Percentiles rank a stretch among this genome's conserved stretches.
These are phyloP conservation scores for Ophioninae sp. DNA, from an alignment of 2,888 invertebrate genomes.

Conservation along the genomic window DNA sequence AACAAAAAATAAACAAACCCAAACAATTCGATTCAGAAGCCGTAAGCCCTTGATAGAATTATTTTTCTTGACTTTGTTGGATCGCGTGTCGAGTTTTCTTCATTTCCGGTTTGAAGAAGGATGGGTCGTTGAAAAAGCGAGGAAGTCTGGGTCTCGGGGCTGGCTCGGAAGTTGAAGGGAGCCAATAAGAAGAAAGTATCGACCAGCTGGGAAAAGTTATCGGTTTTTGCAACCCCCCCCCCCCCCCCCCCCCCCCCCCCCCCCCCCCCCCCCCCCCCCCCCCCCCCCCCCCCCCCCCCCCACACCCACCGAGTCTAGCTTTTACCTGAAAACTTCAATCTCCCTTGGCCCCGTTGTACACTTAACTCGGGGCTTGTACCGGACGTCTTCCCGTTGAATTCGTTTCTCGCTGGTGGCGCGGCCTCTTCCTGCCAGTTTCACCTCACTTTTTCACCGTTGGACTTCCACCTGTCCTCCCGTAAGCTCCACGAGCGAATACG, in stretches of 20 bases:
- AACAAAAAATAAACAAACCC: too few species aligned
- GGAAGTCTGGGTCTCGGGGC: neutral
- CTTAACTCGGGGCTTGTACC: constrained; percentile 28
- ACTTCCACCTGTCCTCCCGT: constrained; percentile 12
- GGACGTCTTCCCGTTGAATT: constrained; percentile 37
- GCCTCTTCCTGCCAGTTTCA: constrained; percentile 21
- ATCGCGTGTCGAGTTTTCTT: neutral
- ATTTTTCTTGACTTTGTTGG: neutral
- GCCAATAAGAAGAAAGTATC: constrained; percentile 51
- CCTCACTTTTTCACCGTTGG: neutral
- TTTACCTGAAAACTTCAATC: constrained; percentile 7
- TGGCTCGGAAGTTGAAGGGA: neutral
- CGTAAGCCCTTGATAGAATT: too few species aligned
- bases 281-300: neutral
- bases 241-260: too few species aligned
- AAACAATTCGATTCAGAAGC: too few species aligned
- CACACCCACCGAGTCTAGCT: neutral
- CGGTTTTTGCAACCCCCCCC: constrained; percentile 37
- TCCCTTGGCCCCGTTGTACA: constrained; percentile 34
- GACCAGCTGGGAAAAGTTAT: constrained; percentile 28
- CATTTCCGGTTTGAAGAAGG: constrained; percentile 8
- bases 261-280: constrained; percentile 12
- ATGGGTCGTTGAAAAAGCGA: neutral
- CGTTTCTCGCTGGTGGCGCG: constrained; percentile 19
- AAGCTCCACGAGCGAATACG: constrained; percentile 36